Conservation (phyloP, 35 echinoderm and acorn worm species). For the Ophioderma brevispina region DNA sequence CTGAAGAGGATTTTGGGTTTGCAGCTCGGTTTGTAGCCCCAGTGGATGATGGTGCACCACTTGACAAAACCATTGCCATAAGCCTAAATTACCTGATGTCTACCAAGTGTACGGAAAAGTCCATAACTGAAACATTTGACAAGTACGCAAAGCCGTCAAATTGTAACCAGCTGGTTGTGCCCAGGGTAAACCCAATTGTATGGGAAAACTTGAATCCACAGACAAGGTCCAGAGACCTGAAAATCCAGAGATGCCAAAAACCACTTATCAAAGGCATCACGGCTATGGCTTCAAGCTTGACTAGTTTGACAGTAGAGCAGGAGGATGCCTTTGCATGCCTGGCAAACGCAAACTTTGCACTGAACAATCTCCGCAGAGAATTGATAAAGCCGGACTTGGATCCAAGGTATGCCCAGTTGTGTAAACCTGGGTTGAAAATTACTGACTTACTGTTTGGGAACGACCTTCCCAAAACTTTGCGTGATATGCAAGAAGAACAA, state of each 20-base stretch:
- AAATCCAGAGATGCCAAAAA: conserved; percentile 40
- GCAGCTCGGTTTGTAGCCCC: background rate
- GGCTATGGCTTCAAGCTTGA: background rate
- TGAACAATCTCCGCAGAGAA: conserved; percentile 34
- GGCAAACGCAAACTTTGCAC: conserved; percentile 32
- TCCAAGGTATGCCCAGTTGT: conserved; percentile 15
- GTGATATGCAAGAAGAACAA: conserved; percentile 50
- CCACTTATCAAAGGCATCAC: conserved; percentile 48
- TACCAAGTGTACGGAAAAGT: background rate
- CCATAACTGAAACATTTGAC: background rate
- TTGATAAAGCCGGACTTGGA: conserved; percentile 28
- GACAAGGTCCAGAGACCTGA: conserved; percentile 36
- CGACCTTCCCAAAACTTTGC: conserved; percentile 51
- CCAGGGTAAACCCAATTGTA: conserved; percentile 41
- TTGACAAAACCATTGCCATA: conserved; percentile 7
- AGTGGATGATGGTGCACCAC: background rate
- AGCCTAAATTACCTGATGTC: conserved; percentile 21
- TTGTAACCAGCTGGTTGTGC: conserved; percentile 8
- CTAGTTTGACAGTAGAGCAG: conserved; percentile 10
- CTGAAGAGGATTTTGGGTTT: background rate
- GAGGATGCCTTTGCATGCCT: conserved; percentile 34
- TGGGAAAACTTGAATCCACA: conserved; percentile 38
- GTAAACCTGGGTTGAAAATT: background rate
- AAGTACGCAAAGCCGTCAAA: conserved; percentile 23
- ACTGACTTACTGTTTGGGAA: conserved; percentile 28